Percentiles rank a stretch among this genome's conserved stretches.
phyloP scores from a whole-genome alignment of 2,113 vertebrate species.

The Nipponia nippon region DNA sequence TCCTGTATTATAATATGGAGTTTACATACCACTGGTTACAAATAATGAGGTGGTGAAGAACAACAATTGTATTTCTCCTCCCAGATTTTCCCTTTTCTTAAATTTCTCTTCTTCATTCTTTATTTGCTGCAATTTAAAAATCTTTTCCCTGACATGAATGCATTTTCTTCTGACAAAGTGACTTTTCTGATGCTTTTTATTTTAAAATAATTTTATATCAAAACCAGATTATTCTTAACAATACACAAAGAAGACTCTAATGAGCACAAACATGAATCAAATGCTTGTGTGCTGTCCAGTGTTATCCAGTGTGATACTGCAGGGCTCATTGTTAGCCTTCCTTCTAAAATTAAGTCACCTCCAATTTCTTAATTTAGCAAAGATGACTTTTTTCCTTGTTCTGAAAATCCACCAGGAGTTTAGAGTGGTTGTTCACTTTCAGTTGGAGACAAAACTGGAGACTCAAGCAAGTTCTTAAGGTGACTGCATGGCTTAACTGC shows the following conservation, averaged over 20 bases:
- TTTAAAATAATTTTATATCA: not conserved
- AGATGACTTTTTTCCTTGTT: not conserved
- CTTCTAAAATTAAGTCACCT: slow-evolving; percentile 7
- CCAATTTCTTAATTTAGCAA: slow-evolving; percentile 28
- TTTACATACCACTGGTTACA: slow-evolving; percentile 52
- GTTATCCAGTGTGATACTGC: not conserved
- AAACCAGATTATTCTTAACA: not conserved
- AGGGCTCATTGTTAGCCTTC: not conserved
- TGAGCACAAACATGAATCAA: not conserved
- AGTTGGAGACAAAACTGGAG: not conserved
- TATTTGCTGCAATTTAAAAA: slow-evolving; percentile 21
- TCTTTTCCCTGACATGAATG: slow-evolving; percentile 3
- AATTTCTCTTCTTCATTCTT: not conserved
- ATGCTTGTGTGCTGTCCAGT: not conserved
- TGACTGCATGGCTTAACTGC: not conserved
- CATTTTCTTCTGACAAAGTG: slow-evolving; percentile 6
- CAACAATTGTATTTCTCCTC: not conserved
- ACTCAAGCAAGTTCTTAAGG: not conserved
- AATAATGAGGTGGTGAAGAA: slow-evolving; percentile 57
- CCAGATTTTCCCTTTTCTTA: slow-evolving; percentile 18
- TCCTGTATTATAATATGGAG: slow-evolving; percentile 44
- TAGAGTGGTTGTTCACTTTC: not conserved
- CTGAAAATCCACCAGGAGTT: not conserved
- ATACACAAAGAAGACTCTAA: not conserved
- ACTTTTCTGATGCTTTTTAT: not conserved